Base-by-base conservation (phyloP, 2,888 invertebrate species). In the Diarsia rubi region DNA sequence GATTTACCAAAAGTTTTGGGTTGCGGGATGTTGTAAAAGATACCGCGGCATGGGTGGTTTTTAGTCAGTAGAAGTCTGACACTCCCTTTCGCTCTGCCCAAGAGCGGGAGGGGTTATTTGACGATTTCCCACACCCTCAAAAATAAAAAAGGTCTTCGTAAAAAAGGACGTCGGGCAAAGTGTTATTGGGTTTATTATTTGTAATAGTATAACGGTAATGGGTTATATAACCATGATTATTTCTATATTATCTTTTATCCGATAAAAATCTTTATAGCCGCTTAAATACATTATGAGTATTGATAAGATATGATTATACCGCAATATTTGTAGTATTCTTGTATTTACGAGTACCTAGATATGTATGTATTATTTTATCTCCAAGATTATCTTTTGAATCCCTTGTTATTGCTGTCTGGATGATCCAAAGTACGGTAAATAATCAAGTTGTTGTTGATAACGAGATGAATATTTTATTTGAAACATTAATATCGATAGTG, bases 231-330 rank as follows among this genome's bases (percentile, higher is more conserved):
- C 68, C 16, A 45, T 45, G 14, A 24, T 16, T n/a, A n/a, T n/a
- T n/a, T 31, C 44, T 14, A 62, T 72, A 57, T 31, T 72, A 57
- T 31, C 27, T 31, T n/a, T 16, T 73, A 78, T 60, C 59, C 37
- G 37, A 67, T 67, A 79, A 83, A 68, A 74, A 83, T 83, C 74
- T 83, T 69, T 74, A 81, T 83, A 45, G 31, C 60, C 0, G 75
- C 54, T 79, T 83, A 79, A 12, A 57, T 11, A 27, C 45, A 57
- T 65, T 67, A 80, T 57, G 24, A 47, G 37, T 31, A 19, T 37
- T 14, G 71, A 74, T 82, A 67, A 76, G 72, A 62, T 60, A 66
- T 19, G 44, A 47, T 66, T 75, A 49, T n/a, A 60, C 0, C 0
- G 37, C 21, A 64, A 65, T 69, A 65, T 45, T 54, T 54, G 37